phyloP scores from a whole-genome alignment of 2,113 vertebrate genomes.

The Eclectus roratus region DNA sequence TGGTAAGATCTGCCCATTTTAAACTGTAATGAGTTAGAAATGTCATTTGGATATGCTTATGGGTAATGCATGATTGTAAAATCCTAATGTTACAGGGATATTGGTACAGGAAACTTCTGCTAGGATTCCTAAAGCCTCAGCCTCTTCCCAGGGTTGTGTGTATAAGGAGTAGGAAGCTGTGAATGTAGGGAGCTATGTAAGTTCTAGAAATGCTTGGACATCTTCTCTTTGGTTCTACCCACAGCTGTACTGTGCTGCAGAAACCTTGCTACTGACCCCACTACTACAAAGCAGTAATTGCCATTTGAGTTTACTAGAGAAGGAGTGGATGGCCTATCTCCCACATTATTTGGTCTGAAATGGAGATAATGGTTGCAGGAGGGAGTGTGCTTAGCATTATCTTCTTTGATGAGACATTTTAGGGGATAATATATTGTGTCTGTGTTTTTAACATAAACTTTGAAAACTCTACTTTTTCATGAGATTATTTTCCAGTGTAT shows the following conservation, averaged over 20 bases:
- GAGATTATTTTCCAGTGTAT: background rate
- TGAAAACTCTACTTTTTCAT: background rate
- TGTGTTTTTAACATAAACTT: background rate
- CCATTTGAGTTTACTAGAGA: background rate
- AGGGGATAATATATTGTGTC: background rate
- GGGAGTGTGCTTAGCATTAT: background rate
- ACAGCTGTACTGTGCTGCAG: background rate
- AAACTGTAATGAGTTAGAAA: background rate
- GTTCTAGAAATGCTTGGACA: background rate
- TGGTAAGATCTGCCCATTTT: background rate
- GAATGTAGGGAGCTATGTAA: background rate
- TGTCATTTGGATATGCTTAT: background rate
- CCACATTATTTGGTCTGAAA: background rate
- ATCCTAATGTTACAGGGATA: background rate
- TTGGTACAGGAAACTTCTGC: background rate
- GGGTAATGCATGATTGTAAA: background rate
- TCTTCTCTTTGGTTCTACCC: background rate
- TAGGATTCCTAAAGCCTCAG: background rate
- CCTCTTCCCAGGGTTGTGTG: accelerated
- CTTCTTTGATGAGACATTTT: background rate
- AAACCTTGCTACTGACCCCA: accelerated
- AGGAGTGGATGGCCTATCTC: background rate
- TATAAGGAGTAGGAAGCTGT: background rate
- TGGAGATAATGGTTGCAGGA: background rate
- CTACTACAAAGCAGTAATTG: background rate